Conservation (phyloP, 64 coral and sea anemone species). For the Stichodactyla mertensii region DNA sequence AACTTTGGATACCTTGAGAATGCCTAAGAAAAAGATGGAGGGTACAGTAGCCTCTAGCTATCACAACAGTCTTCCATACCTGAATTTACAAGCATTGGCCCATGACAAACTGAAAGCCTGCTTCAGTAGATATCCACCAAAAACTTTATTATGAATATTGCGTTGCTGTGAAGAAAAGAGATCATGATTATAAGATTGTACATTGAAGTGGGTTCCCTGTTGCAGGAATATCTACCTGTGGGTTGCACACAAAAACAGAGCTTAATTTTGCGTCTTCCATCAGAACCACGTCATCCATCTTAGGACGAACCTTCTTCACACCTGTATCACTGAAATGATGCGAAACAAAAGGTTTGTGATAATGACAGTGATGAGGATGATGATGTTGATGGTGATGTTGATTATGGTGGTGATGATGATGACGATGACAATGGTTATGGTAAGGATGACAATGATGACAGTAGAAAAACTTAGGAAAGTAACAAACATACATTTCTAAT, state of each 20-base stretch:
- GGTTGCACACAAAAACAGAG: constrained; percentile 49
- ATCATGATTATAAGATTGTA: neutral
- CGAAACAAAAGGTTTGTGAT: neutral
- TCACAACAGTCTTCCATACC: too few species aligned
- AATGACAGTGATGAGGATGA: neutral
- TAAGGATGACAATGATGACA: too few species aligned
- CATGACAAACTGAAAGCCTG: too few species aligned
- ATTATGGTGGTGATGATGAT: neutral
- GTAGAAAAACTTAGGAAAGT: too few species aligned
- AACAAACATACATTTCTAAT: too few species aligned
- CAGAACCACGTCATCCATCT: constrained; percentile 29
- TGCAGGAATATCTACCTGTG: constrained; percentile 25
- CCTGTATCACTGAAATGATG: constrained; percentile 28
- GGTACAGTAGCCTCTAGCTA: too few species aligned
- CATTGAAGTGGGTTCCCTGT: neutral
- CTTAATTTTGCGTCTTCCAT: constrained; percentile 43
- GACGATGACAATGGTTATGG: too few species aligned
- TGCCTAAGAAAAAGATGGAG: too few species aligned
- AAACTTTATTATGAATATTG: constrained; percentile 52
- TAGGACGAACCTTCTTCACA: constrained; percentile 24
- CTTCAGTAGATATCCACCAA: constrained; percentile 15
- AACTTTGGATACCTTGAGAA: too few species aligned
- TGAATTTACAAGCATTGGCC: too few species aligned
- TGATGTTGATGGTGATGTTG: too few species aligned
- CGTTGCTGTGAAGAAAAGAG: constrained; percentile 18